phyloP scores from a whole-genome alignment of 2,113 vertebrate genomes.

The Actenoides hombroni region DNA sequence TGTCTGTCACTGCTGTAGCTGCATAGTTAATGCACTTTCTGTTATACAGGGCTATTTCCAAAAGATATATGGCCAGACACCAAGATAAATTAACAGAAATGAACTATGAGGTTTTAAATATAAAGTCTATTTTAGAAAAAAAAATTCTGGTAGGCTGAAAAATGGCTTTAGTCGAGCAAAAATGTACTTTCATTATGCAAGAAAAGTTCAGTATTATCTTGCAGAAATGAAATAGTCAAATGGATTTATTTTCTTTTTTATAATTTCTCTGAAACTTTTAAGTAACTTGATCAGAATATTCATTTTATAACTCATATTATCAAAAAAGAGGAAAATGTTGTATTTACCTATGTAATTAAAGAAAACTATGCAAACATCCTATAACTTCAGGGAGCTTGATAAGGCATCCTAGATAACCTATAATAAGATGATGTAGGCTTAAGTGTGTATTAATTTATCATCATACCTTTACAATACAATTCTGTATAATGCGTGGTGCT shows the following conservation, averaged over 20 bases:
- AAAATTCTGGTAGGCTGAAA: neutral
- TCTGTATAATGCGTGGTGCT: neutral
- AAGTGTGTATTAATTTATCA: neutral
- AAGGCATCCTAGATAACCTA: neutral
- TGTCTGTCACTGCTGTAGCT: neutral
- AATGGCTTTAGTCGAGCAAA: neutral
- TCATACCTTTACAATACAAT: neutral
- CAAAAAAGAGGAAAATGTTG: neutral
- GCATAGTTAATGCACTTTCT: slow-evolving; percentile 7
- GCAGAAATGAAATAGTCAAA: neutral
- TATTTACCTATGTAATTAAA: neutral
- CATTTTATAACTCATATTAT: neutral
- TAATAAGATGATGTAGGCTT: neutral
- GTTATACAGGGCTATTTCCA: neutral
- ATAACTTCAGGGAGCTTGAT: neutral
- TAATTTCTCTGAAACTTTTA: neutral
- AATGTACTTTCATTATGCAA: neutral
- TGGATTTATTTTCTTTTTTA: neutral
- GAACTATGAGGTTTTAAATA: slow-evolving; percentile 14
- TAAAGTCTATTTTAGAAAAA: neutral
- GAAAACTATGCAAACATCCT: neutral
- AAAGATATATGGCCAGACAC: neutral
- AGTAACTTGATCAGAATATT: neutral
- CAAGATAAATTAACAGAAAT: neutral
- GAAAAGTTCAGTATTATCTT: neutral